Conservation (phyloP, 2,113 vertebrate species). For the Takifugu flavidus region DNA sequence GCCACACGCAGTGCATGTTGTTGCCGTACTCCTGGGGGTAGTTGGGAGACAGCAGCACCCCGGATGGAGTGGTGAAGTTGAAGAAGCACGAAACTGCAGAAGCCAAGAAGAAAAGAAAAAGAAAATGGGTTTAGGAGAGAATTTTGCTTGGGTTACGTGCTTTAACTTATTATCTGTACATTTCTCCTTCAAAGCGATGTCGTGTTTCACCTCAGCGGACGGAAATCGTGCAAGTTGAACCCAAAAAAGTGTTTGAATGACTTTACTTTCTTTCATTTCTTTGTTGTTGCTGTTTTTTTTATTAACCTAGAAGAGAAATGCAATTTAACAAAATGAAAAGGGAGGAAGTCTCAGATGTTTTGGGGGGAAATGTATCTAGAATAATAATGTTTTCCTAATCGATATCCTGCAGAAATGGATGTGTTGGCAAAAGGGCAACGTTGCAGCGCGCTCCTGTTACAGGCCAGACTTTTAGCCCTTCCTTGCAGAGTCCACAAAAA, state of each 20-base stretch:
- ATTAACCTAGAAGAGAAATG: slow-evolving; percentile 2
- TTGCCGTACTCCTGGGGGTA: slow-evolving; percentile 97
- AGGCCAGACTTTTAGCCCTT: neutral
- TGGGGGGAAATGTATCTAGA: neutral
- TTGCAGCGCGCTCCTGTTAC: neutral
- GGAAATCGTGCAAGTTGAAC: too few species aligned
- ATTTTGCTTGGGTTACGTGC: neutral
- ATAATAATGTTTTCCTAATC: neutral
- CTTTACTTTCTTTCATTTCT: neutral
- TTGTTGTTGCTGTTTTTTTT: neutral
- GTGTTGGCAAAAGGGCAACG: neutral
- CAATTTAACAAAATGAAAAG: neutral
- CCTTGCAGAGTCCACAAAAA: neutral
- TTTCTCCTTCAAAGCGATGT: neutral
- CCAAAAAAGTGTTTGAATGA: too few species aligned
- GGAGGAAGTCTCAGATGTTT: neutral
- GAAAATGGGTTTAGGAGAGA: too few species aligned
- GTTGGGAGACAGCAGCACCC: slow-evolving; percentile 91
- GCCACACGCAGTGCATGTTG: slow-evolving; percentile 97
- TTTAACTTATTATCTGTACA: neutral
- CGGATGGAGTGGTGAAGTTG: slow-evolving; percentile 96
- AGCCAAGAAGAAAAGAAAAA: slow-evolving; percentile 4
- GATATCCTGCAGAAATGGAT: neutral
- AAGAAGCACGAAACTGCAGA: slow-evolving; percentile 92
- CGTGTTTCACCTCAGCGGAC: too few species aligned